Evolutionary conservation across 2,888 invertebrate species (phyloP).

Genomic region (Hypercompe scribonia): DNA sequence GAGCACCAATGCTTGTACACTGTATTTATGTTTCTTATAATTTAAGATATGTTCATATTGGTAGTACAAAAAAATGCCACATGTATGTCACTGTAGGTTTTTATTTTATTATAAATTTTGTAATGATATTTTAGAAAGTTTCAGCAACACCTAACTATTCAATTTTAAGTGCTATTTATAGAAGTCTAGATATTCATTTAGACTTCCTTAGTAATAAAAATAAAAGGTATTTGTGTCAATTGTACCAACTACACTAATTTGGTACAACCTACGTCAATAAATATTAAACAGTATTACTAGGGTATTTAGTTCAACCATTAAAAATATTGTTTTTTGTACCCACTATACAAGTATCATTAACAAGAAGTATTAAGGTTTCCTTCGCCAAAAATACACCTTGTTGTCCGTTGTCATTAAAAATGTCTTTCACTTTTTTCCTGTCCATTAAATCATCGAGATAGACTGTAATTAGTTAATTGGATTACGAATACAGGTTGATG

Average conservation of each 20-base stretch:
- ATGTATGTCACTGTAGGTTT: too few relatives aligned
- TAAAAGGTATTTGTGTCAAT: neutral
- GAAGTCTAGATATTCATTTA: too few relatives aligned
- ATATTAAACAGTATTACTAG: neutral
- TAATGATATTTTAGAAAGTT: too few relatives aligned
- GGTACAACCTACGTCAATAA: neutral
- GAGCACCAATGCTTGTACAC: too few relatives aligned
- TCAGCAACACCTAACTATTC: too few relatives aligned
- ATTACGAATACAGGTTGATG: constrained; percentile 32
- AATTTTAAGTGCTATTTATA: too few relatives aligned
- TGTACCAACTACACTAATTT: too few relatives aligned
- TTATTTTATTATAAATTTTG: too few relatives aligned
- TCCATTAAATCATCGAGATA: constrained; percentile 15
- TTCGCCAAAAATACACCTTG: neutral
- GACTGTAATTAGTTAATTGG: constrained; percentile 26
- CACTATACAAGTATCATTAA: neutral
- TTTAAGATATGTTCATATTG: too few relatives aligned
- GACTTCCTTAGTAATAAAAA: neutral
- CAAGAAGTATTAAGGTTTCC: neutral
- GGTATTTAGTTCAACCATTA: neutral
- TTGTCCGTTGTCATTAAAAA: constrained; percentile 7
- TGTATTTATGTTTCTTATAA: too few relatives aligned
- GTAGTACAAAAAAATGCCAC: too few relatives aligned
- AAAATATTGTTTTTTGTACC: neutral
- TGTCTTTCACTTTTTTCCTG: constrained; percentile 5